Base-by-base conservation (phyloP, 2,888 invertebrate genomes). In the Zygaena filipendulae region DNA sequence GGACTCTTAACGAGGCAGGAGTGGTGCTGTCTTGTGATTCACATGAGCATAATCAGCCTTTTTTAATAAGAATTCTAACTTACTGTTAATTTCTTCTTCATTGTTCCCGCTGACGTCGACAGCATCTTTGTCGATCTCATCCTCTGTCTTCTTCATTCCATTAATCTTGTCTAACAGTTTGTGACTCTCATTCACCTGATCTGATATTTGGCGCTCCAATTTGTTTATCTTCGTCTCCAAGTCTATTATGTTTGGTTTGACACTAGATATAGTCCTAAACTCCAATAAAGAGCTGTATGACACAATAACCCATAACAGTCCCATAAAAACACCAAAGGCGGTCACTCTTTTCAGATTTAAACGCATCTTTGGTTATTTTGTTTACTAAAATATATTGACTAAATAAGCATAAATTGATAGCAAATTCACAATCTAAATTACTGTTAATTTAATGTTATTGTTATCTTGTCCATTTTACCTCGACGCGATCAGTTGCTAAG, bases 271-370 rank as follows among this genome's bases (percentile, higher is more conserved):
- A n/a, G 38, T 52, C 8, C 62, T 55, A 19, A 60, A 45, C 13
- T 59, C 59, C 38, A 61, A 43, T 22, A 55, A 31, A 1, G 67
- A 60, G 3, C 59, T 55, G 36, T 66, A 69, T 0, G 60, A 52
- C 31, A 61, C 43, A 4, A 72, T 22, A 3, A 71, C 35, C 67
- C 74, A 75, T 30, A 74, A 29, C 27, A 64, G 35, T 2, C 56
- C 36, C 4, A 58, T 32, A 9, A 58, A 32, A 8, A 49, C 45
- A 20, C 55, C 42, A 3, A 55, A 39, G 21, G 62, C 27, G 3
- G 58, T 43, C 21, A 70, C 30, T 52, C 63, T 74, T 32, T 57
- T 55, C 21, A 66, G 35, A 42, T 72, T 70, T n/a, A 71, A 29
- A 42, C 79, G 68, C 79, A 79, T 79, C 48, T 54, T 71, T n/a